Evolutionary conservation across 1,140 invertebrate species (phyloP).

Genomic region (Penaeus chinensis): DNA sequence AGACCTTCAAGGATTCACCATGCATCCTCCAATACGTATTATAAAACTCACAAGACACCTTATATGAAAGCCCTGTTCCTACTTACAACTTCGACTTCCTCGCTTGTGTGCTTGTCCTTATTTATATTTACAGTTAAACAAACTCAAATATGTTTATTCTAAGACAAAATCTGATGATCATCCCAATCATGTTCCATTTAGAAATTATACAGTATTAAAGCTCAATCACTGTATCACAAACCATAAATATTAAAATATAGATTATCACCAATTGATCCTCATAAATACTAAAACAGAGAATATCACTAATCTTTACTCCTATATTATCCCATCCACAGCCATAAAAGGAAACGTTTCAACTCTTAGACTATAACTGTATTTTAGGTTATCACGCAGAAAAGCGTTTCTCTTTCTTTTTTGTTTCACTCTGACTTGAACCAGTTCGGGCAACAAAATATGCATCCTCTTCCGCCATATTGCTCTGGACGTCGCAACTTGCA

Average conservation of each 20-base stretch:
- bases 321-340: conserved; percentile 47
- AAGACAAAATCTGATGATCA: conserved; percentile 45
- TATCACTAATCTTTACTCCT: conserved; percentile 33
- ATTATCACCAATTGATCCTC: conserved; percentile 60
- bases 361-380: conserved; percentile 33
- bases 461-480: conserved; percentile 56
- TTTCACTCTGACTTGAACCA: conserved; percentile 34
- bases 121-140: conserved; percentile 45
- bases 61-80: conserved; percentile 56
- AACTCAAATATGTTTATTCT: conserved; percentile 43
- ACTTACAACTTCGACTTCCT: conserved; percentile 23
- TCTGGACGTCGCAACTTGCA: conserved; percentile 58
- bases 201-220: conserved; percentile 57
- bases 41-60: conserved; percentile 52
- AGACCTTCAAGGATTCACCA: conserved; percentile 26
- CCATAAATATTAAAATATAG: conserved; percentile 61
- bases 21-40: conserved; percentile 43
- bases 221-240: conserved; percentile 59
- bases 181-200: conserved; percentile 32
- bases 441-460: conserved; percentile 36
- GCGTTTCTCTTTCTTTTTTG: not conserved
- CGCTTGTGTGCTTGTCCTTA: conserved; percentile 26
- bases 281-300: conserved; percentile 54
- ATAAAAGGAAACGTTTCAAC: conserved; percentile 30
- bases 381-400: not conserved